phyloP scores from a whole-genome alignment of 2,888 invertebrate genomes.

The Xylota segnis region DNA sequence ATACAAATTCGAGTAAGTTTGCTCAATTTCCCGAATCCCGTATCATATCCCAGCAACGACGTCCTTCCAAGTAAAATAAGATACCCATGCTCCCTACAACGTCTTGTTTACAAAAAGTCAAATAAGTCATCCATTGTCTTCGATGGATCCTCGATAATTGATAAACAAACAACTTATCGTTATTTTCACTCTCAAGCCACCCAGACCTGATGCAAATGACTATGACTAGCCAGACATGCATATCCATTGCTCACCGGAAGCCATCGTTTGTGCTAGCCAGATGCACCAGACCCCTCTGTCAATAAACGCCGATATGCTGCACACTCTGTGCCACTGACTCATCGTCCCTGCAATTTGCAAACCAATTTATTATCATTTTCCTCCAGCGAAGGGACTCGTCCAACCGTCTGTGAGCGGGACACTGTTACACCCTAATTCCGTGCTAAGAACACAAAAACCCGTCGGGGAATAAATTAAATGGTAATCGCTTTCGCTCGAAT shows the following conservation, averaged over 20 bases:
- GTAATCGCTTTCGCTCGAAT: conserved; percentile 58
- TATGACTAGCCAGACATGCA: conserved; percentile 1
- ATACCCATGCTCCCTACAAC: not conserved
- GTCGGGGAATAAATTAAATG: conserved; percentile 55
- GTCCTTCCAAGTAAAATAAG: not conserved
- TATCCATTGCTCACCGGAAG: conserved; percentile 19
- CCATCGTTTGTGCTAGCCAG: conserved; percentile 2
- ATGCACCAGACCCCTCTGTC: not conserved
- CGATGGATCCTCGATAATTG: conserved; percentile 10
- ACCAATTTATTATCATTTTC: conserved; percentile 7
- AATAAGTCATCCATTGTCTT: conserved; percentile 1
- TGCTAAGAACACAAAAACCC: conserved; percentile 18
- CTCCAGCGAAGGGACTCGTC: not conserved
- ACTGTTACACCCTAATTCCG: conserved; percentile 14
- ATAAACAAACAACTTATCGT: conserved; percentile 14
- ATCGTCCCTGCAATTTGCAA: not conserved
- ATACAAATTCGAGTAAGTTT: not conserved
- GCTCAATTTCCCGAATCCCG: not conserved
- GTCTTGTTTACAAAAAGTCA: not conserved
- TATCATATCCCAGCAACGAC: not conserved
- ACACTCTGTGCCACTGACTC: not conserved
- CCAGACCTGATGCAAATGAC: not conserved
- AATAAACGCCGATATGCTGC: not conserved
- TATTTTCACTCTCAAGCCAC: not conserved
- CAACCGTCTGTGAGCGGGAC: not conserved